Conservation (phyloP, 23 tunicate genomes). For the Botrylloides violaceus region DNA sequence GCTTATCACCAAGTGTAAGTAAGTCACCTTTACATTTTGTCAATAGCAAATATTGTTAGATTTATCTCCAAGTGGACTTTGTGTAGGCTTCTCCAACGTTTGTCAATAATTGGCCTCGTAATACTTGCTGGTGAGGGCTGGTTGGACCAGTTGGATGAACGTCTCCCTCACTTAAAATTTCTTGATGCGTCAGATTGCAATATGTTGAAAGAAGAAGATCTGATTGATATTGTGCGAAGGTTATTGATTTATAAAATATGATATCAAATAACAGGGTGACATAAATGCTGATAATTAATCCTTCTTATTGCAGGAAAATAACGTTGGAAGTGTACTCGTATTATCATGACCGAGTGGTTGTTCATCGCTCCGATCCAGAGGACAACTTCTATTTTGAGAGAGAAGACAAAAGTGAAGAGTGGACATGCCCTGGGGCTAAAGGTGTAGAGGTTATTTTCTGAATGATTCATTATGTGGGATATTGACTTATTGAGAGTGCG, state of each 20-base stretch:
- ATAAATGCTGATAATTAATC: too few relatives aligned
- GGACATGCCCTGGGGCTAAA: slow-evolving; percentile 8
- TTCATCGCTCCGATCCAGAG: neutral
- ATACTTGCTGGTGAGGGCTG: slow-evolving; percentile 9
- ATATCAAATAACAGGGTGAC: too few relatives aligned
- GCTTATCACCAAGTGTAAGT: slow-evolving; percentile 16
- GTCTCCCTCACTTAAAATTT: slow-evolving; percentile 12
- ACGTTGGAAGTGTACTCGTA: slow-evolving; percentile 9
- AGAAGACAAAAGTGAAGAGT: neutral
- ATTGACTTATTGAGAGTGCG: too few relatives aligned
- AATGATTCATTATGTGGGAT: too few relatives aligned
- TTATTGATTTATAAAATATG: too few relatives aligned
- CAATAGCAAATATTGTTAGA: too few relatives aligned
- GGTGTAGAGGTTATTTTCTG: slow-evolving; percentile 10
- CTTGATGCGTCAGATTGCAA: slow-evolving; percentile 28
- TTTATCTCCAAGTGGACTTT: too few relatives aligned
- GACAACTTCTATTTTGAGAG: neutral
- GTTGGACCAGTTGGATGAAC: slow-evolving; percentile 16
- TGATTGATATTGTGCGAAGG: slow-evolving; percentile 19
- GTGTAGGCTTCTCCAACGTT: slow-evolving; percentile 2
- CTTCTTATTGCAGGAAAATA: slow-evolving; percentile 1
- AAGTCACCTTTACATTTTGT: too few relatives aligned
- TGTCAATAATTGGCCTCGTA: slow-evolving; percentile 7
- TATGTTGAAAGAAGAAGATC: slow-evolving; percentile 6
- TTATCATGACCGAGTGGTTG: slow-evolving; percentile 4